phyloP scores from a whole-genome alignment of 2,888 invertebrate genomes.

The Deladenus siricidicola region DNA sequence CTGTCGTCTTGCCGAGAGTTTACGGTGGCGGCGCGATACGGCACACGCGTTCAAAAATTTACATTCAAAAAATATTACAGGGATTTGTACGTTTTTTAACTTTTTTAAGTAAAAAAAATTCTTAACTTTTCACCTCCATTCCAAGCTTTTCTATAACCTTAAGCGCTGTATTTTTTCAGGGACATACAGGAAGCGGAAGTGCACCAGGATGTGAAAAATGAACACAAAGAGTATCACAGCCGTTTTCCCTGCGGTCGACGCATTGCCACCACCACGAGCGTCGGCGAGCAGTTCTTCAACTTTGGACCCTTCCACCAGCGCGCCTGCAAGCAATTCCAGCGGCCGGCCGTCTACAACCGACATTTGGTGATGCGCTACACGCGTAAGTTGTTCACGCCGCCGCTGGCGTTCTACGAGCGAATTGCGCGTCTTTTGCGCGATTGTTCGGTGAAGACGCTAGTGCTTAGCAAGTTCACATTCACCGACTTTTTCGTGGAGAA shows the following conservation, averaged over 20 bases:
- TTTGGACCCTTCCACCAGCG: neutral
- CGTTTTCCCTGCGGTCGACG: conserved; percentile 4
- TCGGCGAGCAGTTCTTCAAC: neutral
- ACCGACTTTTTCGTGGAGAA: conserved; percentile 20
- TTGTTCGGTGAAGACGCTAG: conserved; percentile 8
- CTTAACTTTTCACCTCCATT: neutral
- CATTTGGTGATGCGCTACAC: neutral
- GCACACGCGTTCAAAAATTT: neutral
- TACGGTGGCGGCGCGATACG: neutral
- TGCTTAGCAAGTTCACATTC: conserved; percentile 16
- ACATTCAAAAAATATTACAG: conserved; percentile 14
- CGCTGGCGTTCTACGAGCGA: conserved; percentile 16
- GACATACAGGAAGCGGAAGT: neutral
- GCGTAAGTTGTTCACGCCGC: conserved; percentile 18
- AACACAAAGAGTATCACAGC: too few species aligned
- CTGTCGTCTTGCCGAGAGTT: conserved; percentile 18
- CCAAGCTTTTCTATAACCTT: neutral
- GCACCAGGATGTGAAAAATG: neutral
- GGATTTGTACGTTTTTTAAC: conserved; percentile 3
- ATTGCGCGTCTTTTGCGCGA: conserved; percentile 9
- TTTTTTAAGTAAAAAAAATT: neutral
- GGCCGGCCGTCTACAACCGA: neutral
- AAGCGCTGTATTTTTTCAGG: neutral
- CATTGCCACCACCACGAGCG: neutral
- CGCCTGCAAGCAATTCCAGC: neutral